phyloP scores from a whole-genome alignment of 2,113 vertebrate species.

The Heliornis fulica region DNA sequence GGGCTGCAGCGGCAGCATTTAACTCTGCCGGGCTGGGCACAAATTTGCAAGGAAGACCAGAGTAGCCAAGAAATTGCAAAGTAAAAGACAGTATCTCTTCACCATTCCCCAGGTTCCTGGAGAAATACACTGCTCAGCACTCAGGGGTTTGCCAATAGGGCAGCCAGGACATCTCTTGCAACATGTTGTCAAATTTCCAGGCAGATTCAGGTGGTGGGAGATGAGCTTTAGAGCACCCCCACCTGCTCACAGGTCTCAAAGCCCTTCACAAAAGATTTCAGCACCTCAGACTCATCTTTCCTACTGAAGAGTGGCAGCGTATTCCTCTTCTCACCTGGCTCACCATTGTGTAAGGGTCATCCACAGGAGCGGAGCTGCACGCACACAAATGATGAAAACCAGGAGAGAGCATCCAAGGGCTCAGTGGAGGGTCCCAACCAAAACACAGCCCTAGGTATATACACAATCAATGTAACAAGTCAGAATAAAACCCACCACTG shows the following conservation, averaged over 20 bases:
- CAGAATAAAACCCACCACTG: background rate
- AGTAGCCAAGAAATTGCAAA: background rate
- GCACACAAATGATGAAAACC: background rate
- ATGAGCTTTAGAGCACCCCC: background rate
- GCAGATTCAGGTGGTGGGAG: background rate
- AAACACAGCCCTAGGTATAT: background rate
- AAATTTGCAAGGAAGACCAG: slow-evolving; percentile 20
- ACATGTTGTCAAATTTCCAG: background rate
- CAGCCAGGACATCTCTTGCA: background rate
- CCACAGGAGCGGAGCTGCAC: background rate
- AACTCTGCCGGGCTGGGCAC: slow-evolving; percentile 54
- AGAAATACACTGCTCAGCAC: background rate
- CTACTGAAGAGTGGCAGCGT: background rate
- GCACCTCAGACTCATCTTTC: background rate
- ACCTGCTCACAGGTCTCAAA: background rate
- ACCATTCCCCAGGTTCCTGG: background rate
- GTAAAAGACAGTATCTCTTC: background rate
- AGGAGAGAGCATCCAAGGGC: background rate
- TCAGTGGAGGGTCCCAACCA: background rate
- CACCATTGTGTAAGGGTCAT: background rate
- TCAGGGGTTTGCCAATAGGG: background rate
- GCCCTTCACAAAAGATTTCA: background rate
- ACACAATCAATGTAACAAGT: background rate
- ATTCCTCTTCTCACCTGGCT: background rate
- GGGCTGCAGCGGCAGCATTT: background rate